Percentiles rank a stretch among this genome's conserved stretches.
phyloP scores from a whole-genome alignment of 2,888 invertebrate genomes.

The Trissolcus brochymenae region DNA sequence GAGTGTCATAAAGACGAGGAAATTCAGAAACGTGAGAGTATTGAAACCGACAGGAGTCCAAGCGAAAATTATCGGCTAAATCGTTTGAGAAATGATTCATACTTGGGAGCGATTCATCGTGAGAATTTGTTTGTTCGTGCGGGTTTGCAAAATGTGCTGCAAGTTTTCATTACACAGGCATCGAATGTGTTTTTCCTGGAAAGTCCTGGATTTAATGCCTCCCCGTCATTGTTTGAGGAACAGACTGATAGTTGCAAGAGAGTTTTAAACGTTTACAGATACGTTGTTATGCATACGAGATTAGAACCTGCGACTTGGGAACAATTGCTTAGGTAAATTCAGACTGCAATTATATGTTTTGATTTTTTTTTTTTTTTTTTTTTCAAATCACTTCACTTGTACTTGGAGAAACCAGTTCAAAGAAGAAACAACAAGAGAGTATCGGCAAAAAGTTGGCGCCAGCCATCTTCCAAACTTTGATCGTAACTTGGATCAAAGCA shows the following conservation, averaged over 20 bases:
- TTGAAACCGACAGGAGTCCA: conserved; percentile 70
- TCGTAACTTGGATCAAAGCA: conserved; percentile 98
- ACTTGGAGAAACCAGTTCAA: conserved; percentile 86
- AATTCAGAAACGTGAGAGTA: conserved; percentile 65
- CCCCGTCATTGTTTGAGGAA: conserved; percentile 87
- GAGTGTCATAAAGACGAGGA: conserved; percentile 77
- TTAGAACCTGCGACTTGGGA: conserved; percentile 96
- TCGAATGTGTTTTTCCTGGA: conserved; percentile 94
- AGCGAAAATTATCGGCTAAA: conserved; percentile 72
- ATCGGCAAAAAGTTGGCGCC: conserved; percentile 88
- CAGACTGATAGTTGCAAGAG: conserved; percentile 97
- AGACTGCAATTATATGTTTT: too few species aligned
- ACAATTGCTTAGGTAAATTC: conserved; percentile 72
- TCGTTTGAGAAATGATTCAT: conserved; percentile 88
- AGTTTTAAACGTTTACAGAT: conserved; percentile 95
- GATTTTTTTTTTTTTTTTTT: too few species aligned
- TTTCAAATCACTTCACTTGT: conserved; percentile 95
- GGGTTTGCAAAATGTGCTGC: conserved; percentile 89
- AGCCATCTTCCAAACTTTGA: conserved; percentile 93
- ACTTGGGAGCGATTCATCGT: conserved; percentile 88
- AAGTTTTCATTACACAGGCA: conserved; percentile 95
- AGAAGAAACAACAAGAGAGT: conserved; percentile 83
- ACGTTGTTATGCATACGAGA: conserved; percentile 97
- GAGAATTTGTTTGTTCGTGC: conserved; percentile 89
- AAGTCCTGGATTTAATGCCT: conserved; percentile 76